These are phyloP conservation scores for Notolabrus celidotus DNA, from an alignment of 2,797 vertebrate genomes.

Conservation along the genomic window DNA sequence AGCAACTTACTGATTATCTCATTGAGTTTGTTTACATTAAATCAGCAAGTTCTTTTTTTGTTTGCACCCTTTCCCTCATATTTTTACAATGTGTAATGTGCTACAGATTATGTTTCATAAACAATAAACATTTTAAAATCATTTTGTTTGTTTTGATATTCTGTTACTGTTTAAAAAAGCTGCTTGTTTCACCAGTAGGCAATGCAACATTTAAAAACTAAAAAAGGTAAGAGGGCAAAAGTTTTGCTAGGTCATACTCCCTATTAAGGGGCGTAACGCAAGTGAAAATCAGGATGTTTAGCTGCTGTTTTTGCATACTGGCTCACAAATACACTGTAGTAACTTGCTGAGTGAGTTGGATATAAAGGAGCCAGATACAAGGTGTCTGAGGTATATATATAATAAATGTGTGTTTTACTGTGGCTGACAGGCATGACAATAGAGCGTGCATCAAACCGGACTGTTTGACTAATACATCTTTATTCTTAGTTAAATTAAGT, in stretches of 20 bases:
- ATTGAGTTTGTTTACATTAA: background rate
- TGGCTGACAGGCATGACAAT: background rate
- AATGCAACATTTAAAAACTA: background rate
- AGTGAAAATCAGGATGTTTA: no score
- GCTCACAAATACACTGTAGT: background rate
- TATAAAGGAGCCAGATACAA: background rate
- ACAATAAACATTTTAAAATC: slow-evolving; percentile 12
- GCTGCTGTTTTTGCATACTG: background rate
- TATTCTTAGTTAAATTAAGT: slow-evolving; percentile 83
- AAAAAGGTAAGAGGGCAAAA: no score
- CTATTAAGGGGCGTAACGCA: no score
- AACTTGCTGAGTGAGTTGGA: background rate
- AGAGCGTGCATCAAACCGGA: slow-evolving; percentile 25
- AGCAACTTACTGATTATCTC: background rate
- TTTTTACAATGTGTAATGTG: slow-evolving; percentile 12
- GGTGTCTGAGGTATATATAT: background rate
- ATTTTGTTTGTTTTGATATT: slow-evolving; percentile 12
- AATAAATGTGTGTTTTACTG: background rate
- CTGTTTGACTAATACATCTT: slow-evolving; percentile 63
- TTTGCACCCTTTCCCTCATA: background rate
- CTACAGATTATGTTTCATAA: slow-evolving; percentile 17
- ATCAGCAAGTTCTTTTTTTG: background rate
- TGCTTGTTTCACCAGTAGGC: background rate
- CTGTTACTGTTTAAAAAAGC: slow-evolving; percentile 6
- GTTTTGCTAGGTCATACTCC: no score